phyloP scores from a whole-genome alignment of 2,797 vertebrate species.

The Pangasius krempfi region DNA sequence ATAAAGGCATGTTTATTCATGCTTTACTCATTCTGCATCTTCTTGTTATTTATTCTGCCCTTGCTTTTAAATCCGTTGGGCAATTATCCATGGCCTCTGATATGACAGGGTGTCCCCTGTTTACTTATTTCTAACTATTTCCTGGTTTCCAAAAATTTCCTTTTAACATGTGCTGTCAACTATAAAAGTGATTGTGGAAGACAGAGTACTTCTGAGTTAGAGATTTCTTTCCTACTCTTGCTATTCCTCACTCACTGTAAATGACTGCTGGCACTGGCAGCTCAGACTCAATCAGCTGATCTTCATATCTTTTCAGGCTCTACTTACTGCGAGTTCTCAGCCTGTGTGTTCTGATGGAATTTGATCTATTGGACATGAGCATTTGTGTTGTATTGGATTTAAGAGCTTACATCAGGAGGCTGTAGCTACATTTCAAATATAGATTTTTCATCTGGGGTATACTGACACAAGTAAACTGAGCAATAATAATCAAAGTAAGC shows the following conservation, averaged over 20 bases:
- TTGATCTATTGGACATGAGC: constrained; percentile 48
- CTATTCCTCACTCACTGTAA: constrained; percentile 35
- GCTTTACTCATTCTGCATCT: constrained; percentile 42
- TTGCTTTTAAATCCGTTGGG: constrained; percentile 46
- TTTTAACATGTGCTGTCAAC: constrained; percentile 41
- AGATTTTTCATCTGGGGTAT: constrained; percentile 65
- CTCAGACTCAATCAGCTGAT: constrained; percentile 54
- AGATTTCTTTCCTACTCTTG: constrained; percentile 37
- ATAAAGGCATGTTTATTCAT: constrained; percentile 57
- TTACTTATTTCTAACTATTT: constrained; percentile 48
- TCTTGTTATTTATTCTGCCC: constrained; percentile 56
- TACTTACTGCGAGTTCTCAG: constrained; percentile 40
- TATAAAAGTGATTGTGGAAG: constrained; percentile 51
- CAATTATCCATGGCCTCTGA: constrained; percentile 55
- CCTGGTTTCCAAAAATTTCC: constrained; percentile 27
- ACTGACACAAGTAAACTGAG: constrained; percentile 10
- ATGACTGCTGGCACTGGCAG: constrained; percentile 49
- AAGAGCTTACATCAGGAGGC: constrained; percentile 37
- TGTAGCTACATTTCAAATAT: constrained; percentile 67
- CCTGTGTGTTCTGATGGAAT: constrained; percentile 45
- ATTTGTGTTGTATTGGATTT: constrained; percentile 47
- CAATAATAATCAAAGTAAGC: constrained; percentile 35
- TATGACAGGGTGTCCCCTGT: constrained; percentile 52
- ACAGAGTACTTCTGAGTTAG: constrained; percentile 39
- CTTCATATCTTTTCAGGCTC: constrained; percentile 42